Base-by-base conservation (phyloP, 2,113 vertebrate genomes). In the Tetrax tetrax region DNA sequence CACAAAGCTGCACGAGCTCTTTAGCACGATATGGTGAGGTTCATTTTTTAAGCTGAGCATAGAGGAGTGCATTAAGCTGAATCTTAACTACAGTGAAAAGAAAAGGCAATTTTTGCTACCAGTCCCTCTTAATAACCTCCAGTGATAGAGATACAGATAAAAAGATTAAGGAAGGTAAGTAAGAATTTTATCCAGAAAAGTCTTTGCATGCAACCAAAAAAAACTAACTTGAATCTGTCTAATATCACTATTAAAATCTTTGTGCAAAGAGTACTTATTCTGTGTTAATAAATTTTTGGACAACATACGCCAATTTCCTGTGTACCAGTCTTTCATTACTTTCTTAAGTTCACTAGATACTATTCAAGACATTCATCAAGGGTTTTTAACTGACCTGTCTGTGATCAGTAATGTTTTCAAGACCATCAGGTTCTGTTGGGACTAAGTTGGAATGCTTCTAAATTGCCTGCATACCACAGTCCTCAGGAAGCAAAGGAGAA, bases 1-100 rank as follows among this genome's bases (percentile, higher is more conserved):
- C 1, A 0, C 3, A 1, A 76, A 57, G 4, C 33, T 72, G 31
- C 54, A 35, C 0, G 2, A 64, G 25, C 43, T 66, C 22, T 77
- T 24, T 63, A 63, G 27, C 29, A 8, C 50, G 14, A 43, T 31
- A 22, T 3, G 14, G 75, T 45, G 31, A 57, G 25, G 17, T 5
- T 63, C 14, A 37, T 31, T 82, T 53, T 51, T 57, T 38, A 77
- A 93, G 21, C 19, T 57, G 63, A 50, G 29, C 43, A 53, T 20
- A 63, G 53, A 56, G 23, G 19, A 66, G 7, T 19, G 23, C 23
- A 61, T 71, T 71, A 88, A 71, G 3, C 11, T 51, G 50, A 79
- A 71, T 56, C 25, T 53, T 77, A 45, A 63, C 25, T 57, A 63
- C 18, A 64, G 35, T 41, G n/a, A 71, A 70, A 93, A 66, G 16